Evolutionary conservation across 1,140 invertebrate genomes (phyloP).

Genomic region (Atta texana): DNA sequence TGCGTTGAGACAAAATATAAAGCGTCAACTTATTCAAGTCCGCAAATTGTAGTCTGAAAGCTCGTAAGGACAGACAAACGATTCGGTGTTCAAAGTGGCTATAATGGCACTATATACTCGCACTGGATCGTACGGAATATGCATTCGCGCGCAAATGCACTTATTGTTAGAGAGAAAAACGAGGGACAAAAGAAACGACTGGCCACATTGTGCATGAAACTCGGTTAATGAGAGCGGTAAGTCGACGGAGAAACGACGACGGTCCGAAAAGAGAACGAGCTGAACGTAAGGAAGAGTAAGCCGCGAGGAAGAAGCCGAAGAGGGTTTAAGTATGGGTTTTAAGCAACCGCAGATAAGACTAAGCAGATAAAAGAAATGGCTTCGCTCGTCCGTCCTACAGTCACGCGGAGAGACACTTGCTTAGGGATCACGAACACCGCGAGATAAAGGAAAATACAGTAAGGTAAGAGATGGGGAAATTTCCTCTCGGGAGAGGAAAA

Average conservation of each 20-base stretch:
- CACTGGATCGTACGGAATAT: not conserved
- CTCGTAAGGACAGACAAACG: not conserved
- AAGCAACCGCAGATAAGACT: constrained; percentile 71
- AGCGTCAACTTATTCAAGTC: constrained; percentile 32
- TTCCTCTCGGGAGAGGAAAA: constrained; percentile 28
- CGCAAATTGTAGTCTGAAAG: constrained; percentile 8
- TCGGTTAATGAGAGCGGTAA: constrained; percentile 79
- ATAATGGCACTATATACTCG: not conserved
- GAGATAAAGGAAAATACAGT: not conserved
- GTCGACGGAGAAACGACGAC: constrained; percentile 16
- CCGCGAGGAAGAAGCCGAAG: constrained; percentile 42
- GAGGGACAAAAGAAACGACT: constrained; percentile 36
- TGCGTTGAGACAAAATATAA: not conserved
- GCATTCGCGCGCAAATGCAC: constrained; percentile 25
- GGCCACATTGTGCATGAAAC: constrained; percentile 76
- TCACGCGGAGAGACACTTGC: constrained; percentile 32
- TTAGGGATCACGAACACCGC: constrained; percentile 21
- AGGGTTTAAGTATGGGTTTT: constrained; percentile 51
- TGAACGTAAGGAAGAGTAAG: constrained; percentile 16
- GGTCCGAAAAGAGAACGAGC: not conserved
- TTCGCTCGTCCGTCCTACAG: constrained; percentile 45
- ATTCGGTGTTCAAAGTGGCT: constrained; percentile 11
- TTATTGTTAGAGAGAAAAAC: not conserved
- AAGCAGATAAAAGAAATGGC: constrained; percentile 73
- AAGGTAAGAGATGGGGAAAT: not conserved